Evolutionary conservation across 2,797 vertebrate genomes (phyloP).

Genomic region (Philypnodon macrostomus): DNA sequence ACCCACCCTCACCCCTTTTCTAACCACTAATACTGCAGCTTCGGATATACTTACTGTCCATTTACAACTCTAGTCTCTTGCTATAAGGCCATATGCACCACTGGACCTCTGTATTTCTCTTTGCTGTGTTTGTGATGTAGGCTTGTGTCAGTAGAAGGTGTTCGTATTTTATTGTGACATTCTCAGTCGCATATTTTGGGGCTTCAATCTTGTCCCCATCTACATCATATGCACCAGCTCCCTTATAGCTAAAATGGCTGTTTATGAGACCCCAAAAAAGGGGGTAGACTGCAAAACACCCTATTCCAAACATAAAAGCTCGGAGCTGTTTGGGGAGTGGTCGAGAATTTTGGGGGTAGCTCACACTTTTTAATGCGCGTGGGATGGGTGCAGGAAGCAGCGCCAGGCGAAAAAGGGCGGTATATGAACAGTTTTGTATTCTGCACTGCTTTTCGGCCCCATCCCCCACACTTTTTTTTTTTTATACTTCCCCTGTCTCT

Average conservation of each 20-base stretch:
- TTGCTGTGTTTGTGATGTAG: too few species aligned
- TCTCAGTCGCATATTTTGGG: too few species aligned
- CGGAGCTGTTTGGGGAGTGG: slow-evolving; percentile 56
- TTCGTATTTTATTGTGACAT: too few species aligned
- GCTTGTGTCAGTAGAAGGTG: too few species aligned
- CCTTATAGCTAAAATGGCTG: slow-evolving; percentile 43
- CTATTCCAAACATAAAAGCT: slow-evolving; percentile 47
- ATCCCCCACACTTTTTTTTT: slow-evolving; percentile 54
- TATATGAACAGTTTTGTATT: slow-evolving; percentile 73
- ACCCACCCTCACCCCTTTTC: slow-evolving; percentile 17
- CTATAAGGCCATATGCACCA: too few species aligned
- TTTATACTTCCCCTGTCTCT: slow-evolving; percentile 41
- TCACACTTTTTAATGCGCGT: slow-evolving; percentile 12
- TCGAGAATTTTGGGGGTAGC: slow-evolving; percentile 28
- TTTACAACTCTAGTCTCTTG: slow-evolving; percentile 8
- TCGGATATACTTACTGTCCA: too few species aligned
- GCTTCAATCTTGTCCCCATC: too few species aligned
- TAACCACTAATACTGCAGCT: slow-evolving; percentile 40
- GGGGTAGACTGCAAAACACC: slow-evolving; percentile 39
- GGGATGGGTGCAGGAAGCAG: slow-evolving; percentile 37
- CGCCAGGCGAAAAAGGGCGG: slow-evolving; percentile 46
- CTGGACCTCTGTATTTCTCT: too few species aligned
- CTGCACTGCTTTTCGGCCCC: slow-evolving; percentile 62
- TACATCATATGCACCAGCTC: background rate
- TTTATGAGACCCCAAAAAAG: slow-evolving; percentile 58